Conservation (phyloP, 2,797 vertebrate genomes). For the Miichthys miiuy region DNA sequence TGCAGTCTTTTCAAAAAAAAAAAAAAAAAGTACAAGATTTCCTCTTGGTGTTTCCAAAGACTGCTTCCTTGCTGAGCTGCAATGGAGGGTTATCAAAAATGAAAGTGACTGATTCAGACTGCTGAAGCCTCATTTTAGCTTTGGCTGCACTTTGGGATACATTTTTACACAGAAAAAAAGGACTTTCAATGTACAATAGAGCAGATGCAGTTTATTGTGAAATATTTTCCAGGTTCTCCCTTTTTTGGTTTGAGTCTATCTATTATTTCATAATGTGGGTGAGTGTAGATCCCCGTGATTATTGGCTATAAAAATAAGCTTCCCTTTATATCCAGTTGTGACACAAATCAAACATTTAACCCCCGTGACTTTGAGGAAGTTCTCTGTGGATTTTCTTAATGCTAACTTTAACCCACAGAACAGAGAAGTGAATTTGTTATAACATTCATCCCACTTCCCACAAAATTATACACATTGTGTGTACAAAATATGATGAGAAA, state of each 20-base stretch:
- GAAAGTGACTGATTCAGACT: no score
- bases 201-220: no score
- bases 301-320: neutral
- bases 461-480: slow-evolving; percentile 2
- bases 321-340: neutral
- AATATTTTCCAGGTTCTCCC: neutral
- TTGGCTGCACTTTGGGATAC: neutral
- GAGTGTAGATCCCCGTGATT: neutral
- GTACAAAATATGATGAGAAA: slow-evolving; percentile 17
- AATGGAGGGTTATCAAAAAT: neutral
- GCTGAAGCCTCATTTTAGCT: neutral
- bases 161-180: neutral
- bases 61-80: neutral
- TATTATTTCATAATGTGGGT: neutral
- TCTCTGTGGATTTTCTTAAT: slow-evolving; percentile 20
- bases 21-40: neutral
- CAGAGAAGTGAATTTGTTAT: neutral
- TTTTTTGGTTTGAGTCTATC: neutral
- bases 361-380: no score
- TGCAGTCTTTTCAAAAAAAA: neutral
- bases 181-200: no score
- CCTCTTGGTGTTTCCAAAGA: neutral
- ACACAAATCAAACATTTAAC: neutral
- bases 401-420: slow-evolving; percentile 16
- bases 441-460: neutral